Evolutionary conservation across 2,113 vertebrate genomes (phyloP).

Genomic region (Bubo scandiacus): DNA sequence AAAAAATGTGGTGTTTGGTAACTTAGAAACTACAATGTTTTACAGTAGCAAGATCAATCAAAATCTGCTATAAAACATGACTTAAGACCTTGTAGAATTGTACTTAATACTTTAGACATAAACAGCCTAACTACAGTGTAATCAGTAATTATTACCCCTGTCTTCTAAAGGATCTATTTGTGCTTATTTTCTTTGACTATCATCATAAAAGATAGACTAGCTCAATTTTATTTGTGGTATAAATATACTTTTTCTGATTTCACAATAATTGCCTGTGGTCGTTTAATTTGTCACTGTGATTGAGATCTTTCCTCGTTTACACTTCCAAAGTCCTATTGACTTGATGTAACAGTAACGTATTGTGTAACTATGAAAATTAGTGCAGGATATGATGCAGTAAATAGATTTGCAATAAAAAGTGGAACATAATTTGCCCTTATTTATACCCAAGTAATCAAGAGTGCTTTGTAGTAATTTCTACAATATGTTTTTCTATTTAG

Average conservation of each 20-base stretch:
- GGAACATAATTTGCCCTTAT: not conserved
- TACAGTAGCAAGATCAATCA: slow-evolving; percentile 9
- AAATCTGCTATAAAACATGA: not conserved
- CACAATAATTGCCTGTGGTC: not conserved
- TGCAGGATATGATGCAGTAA: not conserved
- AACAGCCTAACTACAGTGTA: not conserved
- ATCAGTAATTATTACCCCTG: slow-evolving; percentile 23
- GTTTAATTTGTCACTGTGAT: slow-evolving; percentile 15
- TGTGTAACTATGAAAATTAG: slow-evolving; percentile 29
- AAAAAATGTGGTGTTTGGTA: not conserved
- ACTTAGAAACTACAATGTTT: slow-evolving; percentile 9
- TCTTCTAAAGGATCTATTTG: not conserved
- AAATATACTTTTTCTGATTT: not conserved
- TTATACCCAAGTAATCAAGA: not conserved
- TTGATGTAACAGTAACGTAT: not conserved
- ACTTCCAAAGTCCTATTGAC: slow-evolving; percentile 26
- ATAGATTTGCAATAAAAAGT: slow-evolving; percentile 4
- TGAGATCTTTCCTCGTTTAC: slow-evolving; percentile 44
- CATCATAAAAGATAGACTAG: not conserved
- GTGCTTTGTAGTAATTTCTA: slow-evolving; percentile 11
- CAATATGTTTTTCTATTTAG: not conserved
- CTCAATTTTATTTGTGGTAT: not conserved
- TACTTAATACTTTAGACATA: not conserved
- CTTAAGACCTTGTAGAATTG: slow-evolving; percentile 4
- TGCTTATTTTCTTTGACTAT: not conserved